Percentiles rank a stretch among this genome's conserved stretches.
phyloP scores from a whole-genome alignment of 2,797 vertebrate species.

The Enteromius anoplus region DNA sequence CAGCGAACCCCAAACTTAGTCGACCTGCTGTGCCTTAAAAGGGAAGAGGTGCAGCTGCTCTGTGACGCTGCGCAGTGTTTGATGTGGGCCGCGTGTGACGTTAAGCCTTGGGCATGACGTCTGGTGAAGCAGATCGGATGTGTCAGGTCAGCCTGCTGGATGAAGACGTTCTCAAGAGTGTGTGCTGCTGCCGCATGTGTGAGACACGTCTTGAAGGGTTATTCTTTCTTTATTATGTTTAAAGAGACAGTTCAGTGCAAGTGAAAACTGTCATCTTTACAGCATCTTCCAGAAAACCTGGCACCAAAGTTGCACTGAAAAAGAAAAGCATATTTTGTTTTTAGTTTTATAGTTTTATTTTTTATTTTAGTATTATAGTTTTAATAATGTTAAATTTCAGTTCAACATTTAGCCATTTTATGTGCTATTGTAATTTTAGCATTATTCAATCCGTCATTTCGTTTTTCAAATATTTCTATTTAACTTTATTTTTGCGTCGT shows the following conservation, averaged over 20 bases:
- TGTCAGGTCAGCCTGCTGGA: slow-evolving; percentile 30
- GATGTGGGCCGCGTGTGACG: slow-evolving; percentile 36
- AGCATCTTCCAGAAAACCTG: background rate
- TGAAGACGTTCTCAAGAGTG: slow-evolving; percentile 7
- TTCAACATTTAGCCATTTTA: background rate
- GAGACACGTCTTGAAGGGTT: background rate
- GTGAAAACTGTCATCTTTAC: background rate
- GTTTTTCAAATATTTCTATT: background rate
- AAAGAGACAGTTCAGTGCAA: background rate
- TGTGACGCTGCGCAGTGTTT: background rate
- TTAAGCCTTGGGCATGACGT: slow-evolving; percentile 35
- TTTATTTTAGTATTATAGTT: background rate
- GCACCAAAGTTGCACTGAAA: background rate
- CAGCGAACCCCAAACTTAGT: slow-evolving; percentile 39
- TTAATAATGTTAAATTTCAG: background rate
- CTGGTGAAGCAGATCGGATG: slow-evolving; percentile 45
- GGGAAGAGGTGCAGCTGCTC: background rate
- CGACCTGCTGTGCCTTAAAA: background rate
- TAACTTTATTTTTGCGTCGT: too few relatives aligned
- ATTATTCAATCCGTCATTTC: too few relatives aligned
- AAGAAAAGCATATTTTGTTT: too few relatives aligned
- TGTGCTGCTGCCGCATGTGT: background rate
- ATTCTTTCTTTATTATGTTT: background rate
- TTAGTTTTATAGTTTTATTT: too few relatives aligned
- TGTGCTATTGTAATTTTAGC: too few relatives aligned